phyloP scores from a whole-genome alignment of 2,797 vertebrate genomes.

The Lacerta viridis region DNA sequence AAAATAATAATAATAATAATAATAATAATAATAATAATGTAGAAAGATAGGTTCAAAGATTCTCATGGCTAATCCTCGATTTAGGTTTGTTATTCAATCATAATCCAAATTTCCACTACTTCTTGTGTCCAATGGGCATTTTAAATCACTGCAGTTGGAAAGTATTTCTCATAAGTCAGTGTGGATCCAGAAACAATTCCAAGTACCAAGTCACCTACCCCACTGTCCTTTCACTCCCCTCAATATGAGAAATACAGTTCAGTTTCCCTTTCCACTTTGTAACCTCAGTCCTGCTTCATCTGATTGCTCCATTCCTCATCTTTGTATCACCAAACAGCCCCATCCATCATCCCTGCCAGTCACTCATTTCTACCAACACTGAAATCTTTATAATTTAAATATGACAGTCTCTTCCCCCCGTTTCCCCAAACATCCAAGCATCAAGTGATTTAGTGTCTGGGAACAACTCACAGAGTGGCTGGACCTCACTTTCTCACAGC shows the following conservation, averaged over 20 bases:
- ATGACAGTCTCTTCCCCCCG: constrained; percentile 29
- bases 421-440: constrained; percentile 49
- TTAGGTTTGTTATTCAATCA: neutral
- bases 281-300: constrained; percentile 37
- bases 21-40: too few species aligned
- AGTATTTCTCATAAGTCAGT: constrained; percentile 36
- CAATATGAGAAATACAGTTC: constrained; percentile 41
- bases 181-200: constrained; percentile 49
- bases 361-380: constrained; percentile 59
- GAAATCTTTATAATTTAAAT: constrained; percentile 54
- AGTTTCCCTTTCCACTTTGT: constrained; percentile 36
- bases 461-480: constrained; percentile 41
- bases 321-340: constrained; percentile 56
- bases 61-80: neutral
- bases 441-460: constrained; percentile 55
- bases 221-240: constrained; percentile 29
- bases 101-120: neutral
- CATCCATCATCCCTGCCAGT: constrained; percentile 45
- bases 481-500: constrained; percentile 3
- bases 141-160: constrained; percentile 49
- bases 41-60: neutral
- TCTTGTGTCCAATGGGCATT: neutral
- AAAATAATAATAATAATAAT: too few species aligned
- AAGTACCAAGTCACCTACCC: constrained; percentile 14
- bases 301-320: constrained; percentile 40